phyloP scores from a whole-genome alignment of 2,888 invertebrate species.

The Gastrophysa polygoni region DNA sequence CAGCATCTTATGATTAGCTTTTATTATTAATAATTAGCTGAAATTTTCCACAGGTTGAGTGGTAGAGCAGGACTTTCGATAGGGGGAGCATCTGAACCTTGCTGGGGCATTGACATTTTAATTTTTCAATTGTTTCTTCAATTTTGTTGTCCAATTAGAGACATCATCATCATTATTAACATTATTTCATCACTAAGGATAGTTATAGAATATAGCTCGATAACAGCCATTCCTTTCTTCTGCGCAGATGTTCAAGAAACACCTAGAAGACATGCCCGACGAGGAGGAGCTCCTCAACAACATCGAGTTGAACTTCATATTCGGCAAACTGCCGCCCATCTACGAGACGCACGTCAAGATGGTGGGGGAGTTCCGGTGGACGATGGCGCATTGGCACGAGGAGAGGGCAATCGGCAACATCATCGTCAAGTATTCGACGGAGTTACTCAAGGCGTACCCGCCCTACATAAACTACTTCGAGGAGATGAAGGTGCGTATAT shows the following conservation, averaged over 20 bases:
- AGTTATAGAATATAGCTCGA: no score
- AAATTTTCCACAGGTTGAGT: no score
- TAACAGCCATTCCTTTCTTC: not conserved
- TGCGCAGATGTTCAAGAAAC: constrained; percentile 86
- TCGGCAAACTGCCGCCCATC: constrained; percentile 94
- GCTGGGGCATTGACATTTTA: no score
- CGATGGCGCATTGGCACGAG: constrained; percentile 84
- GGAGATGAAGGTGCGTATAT: constrained; percentile 93
- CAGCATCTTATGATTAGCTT: no score
- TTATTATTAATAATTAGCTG: no score
- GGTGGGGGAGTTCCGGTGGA: constrained; percentile 68
- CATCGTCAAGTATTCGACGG: constrained; percentile 80
- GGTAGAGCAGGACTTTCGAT: no score
- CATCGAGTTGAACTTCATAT: constrained; percentile 93
- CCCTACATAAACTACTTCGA: constrained; percentile 99
- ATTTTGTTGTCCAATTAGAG: no score
- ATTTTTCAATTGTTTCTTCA: no score
- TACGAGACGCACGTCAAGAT: constrained; percentile 89
- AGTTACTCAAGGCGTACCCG: constrained; percentile 92
- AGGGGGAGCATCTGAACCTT: no score
- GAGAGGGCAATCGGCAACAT: constrained; percentile 77
- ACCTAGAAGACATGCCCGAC: constrained; percentile 85
- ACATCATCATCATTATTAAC: no score
- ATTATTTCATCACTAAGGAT: no score
- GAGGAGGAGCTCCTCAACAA: constrained; percentile 83